A percentile compares a stretch with the other conserved stretches of the same genome.
These are phyloP conservation scores for Dasysyrphus albostriatus DNA, from an alignment of 2,888 invertebrate genomes.

Conservation along the genomic window DNA sequence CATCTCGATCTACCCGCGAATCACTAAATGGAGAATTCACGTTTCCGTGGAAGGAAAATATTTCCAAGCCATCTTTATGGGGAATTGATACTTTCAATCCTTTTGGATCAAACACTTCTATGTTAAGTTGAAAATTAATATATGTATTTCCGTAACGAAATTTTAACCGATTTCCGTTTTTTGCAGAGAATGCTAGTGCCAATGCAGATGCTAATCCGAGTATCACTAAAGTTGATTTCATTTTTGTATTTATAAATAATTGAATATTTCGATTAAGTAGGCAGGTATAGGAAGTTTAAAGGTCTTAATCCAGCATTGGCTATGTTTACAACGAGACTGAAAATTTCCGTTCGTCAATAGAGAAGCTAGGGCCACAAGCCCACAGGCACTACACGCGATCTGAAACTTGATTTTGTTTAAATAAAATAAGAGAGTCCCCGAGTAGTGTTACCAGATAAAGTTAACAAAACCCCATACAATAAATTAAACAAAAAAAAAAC, in stretches of 20 bases:
- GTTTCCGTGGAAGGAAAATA: conserved; percentile 60
- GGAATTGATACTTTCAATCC: conserved; percentile 48
- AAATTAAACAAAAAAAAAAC: not conserved
- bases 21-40: conserved; percentile 24
- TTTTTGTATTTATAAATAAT: not conserved
- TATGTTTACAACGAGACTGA: conserved; percentile 46
- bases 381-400: not conserved
- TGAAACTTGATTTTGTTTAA: not conserved
- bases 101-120: conserved; percentile 39
- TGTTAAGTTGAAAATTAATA: conserved; percentile 29
- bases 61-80: conserved; percentile 43
- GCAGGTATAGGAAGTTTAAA: not conserved
- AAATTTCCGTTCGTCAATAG: not conserved
- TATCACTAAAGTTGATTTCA: conserved; percentile 6
- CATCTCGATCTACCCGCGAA: not conserved
- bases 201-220: not conserved
- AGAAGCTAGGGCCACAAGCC: not conserved
- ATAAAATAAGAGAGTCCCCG: not conserved
- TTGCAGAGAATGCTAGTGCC: not conserved
- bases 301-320: not conserved
- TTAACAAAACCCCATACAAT: not conserved
- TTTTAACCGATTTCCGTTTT: not conserved
- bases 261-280: not conserved
- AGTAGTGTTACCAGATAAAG: not conserved
- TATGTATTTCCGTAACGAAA: conserved; percentile 9